Evolutionary conservation across 2,797 vertebrate species (phyloP).

Genomic region (Menidia menidia): DNA sequence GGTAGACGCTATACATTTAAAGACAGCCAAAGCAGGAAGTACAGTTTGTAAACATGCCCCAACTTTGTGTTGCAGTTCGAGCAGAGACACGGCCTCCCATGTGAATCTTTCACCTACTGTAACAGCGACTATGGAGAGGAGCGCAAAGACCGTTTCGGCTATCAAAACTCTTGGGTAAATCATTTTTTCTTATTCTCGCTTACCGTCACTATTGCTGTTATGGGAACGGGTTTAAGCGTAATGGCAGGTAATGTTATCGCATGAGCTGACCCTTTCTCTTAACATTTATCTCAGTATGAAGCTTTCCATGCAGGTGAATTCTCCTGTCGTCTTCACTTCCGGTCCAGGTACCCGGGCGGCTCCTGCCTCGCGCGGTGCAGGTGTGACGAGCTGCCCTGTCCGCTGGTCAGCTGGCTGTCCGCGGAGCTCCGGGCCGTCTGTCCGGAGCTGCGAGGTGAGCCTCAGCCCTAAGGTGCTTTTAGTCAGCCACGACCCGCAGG

Average conservation of each 20-base stretch:
- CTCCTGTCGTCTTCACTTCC: constrained; percentile 15
- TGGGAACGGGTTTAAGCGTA: background rate
- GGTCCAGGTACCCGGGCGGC: constrained; percentile 69
- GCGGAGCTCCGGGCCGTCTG: constrained; percentile 58
- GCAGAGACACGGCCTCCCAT: background rate
- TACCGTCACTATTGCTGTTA: background rate
- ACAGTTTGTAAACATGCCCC: background rate
- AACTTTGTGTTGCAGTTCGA: background rate
- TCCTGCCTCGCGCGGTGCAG: constrained; percentile 67
- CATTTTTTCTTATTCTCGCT: background rate
- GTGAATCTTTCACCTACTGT: background rate
- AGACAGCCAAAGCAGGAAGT: constrained; percentile 22
- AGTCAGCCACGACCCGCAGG: background rate
- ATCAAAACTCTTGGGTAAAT: constrained; percentile 77
- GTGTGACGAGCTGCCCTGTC: constrained; percentile 84
- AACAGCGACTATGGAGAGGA: constrained; percentile 69
- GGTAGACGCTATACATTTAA: background rate
- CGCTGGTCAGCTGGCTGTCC: constrained; percentile 79
- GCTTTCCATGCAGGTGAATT: background rate
- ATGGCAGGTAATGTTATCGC: too few species aligned
- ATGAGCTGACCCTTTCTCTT: fast-evolving
- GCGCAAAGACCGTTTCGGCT: constrained; percentile 42
- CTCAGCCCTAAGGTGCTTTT: background rate
- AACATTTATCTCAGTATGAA: too few species aligned
- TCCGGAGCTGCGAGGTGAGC: constrained; percentile 67